Evolutionary conservation across 2,797 vertebrate species (phyloP), one percentile per base, ranked within the genome.

Genomic region (Chelon labrosus): DNA sequence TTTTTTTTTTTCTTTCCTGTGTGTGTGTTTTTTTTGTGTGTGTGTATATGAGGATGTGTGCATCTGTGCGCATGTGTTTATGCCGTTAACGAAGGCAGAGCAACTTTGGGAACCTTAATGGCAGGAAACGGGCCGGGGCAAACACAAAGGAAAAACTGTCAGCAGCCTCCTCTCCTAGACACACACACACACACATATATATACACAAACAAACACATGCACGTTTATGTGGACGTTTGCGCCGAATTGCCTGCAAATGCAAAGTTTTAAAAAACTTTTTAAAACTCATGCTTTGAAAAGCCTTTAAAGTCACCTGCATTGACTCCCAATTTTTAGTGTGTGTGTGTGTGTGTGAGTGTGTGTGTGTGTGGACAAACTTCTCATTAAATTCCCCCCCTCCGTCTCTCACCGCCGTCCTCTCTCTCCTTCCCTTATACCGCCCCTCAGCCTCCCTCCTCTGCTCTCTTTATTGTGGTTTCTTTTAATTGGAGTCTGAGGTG

Each of bases 401-500:
- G 39, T 77, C 70, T 70, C 27, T 46, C 58, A 44, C 44, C 1
- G 6, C 39, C 14, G 19, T 38, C 57, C 79, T 10, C 46, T 53
- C 79, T 73, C 51, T 75, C 75, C 50, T 51, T 60, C 61, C 79
- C 80, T 68, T 46, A 13, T 19, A 46, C 70, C 65, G 10, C 72
- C 62, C 71, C 75, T 65, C 3, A 44, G 41, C 50, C 76, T 64
- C 80, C 74, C 72, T 77, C 74, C 70, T 77, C 73, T 59, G 63
- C 56, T 70, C 52, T 61, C 81, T 87, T 88, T 90, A 85, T 86
- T 92, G 85, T 87, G 88, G 89, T 82, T 83, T 84, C 65, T 79
- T 90, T 87, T 93, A 91, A 93, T 93, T 92, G 88, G 88, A 89
- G 89, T 83, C 85, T 90, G 84, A 90, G 90, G 86, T 91, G 87